Evolutionary conservation across 2,797 vertebrate species (phyloP).

Genomic region (Sebastes reedi): DNA sequence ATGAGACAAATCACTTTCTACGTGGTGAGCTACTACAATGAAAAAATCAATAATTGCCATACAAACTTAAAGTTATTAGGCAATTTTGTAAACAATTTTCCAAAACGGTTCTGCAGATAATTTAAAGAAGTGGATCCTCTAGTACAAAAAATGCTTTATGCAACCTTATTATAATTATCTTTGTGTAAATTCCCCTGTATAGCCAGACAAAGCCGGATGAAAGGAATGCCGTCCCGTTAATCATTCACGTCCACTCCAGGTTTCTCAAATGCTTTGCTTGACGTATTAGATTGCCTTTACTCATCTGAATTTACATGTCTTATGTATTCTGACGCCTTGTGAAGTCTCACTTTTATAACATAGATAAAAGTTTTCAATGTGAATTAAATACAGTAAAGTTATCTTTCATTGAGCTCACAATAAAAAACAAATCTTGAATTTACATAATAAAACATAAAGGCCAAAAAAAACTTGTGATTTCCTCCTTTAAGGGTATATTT

Average conservation of each 20-base stretch:
- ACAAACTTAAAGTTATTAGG: not conserved
- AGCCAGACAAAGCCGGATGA: slow-evolving; percentile 18
- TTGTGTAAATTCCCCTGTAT: not conserved
- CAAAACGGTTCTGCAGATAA: not conserved
- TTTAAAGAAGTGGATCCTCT: not conserved
- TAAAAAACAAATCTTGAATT: not conserved
- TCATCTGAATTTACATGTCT: not conserved
- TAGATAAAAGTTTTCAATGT: not conserved
- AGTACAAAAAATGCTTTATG: not conserved
- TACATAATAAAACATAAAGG: not conserved
- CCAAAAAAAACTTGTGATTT: not conserved
- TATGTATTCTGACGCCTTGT: not conserved
- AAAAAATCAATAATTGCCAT: not conserved
- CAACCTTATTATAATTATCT: not conserved
- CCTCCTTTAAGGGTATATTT: not conserved
- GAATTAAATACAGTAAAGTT: not conserved
- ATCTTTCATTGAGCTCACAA: not conserved
- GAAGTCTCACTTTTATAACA: not conserved
- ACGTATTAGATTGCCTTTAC: not conserved
- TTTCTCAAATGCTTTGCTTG: not conserved
- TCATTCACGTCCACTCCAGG: slow-evolving; percentile 19
- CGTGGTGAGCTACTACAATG: not conserved
- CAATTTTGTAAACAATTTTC: not conserved
- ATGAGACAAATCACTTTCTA: not conserved
- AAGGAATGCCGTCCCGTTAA: slow-evolving; percentile 34